These are phyloP conservation scores for Coelopa pilipes DNA, from an alignment of 2,888 invertebrate species.

Conservation along the genomic window DNA sequence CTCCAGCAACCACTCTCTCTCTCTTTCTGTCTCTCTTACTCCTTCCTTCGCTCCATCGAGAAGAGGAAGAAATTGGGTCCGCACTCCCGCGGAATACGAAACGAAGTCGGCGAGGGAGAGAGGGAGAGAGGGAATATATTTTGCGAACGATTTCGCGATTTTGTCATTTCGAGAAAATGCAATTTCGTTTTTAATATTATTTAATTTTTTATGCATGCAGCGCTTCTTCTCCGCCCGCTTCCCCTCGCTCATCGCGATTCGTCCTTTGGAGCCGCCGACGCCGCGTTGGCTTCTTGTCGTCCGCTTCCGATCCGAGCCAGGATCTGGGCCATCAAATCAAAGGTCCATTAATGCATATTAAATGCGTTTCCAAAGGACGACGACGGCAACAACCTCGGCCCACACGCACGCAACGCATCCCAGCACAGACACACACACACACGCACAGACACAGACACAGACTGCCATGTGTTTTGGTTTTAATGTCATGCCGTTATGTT, in stretches of 20 bases:
- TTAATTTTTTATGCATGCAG: conserved; percentile 16
- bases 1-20: too few relatives aligned
- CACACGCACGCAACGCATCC: too few relatives aligned
- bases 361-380: conserved; percentile 11
- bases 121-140: not conserved
- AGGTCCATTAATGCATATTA: conserved; percentile 30
- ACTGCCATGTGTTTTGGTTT: not conserved
- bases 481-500: conserved; percentile 24
- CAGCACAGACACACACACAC: too few relatives aligned
- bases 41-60: too few relatives aligned
- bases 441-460: not conserved
- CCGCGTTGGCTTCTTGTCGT: too few relatives aligned
- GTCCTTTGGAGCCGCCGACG: not conserved
- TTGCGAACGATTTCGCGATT: not conserved
- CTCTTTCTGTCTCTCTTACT: too few relatives aligned
- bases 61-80: not conserved
- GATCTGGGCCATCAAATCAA: conserved; percentile 20
- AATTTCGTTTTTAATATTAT: conserved; percentile 27
- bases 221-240: not conserved
- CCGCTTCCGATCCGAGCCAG: too few relatives aligned
- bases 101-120: not conserved
- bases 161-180: not conserved
- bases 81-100: not conserved
- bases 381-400: too few relatives aligned
- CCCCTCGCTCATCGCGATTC: not conserved